These are phyloP conservation scores for Phaonia tiefii DNA, from an alignment of 2,888 invertebrate species.

Conservation along the genomic window DNA sequence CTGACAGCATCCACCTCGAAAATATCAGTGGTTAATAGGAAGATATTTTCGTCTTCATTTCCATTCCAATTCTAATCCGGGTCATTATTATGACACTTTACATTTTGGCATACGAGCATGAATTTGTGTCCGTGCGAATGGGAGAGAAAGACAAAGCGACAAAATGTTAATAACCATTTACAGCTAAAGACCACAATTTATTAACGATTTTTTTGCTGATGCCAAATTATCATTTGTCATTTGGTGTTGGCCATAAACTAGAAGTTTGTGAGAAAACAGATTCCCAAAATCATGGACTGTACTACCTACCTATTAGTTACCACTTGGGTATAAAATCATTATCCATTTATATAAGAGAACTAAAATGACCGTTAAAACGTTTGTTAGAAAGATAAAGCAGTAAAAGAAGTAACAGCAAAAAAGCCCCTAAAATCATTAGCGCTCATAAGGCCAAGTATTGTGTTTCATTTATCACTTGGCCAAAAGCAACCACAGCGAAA, in stretches of 20 bases:
- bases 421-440: conserved; percentile 19
- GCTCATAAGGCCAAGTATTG: conserved; percentile 21
- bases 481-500: conserved; percentile 7
- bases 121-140: neutral
- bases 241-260: neutral
- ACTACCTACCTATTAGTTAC: neutral
- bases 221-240: conserved; percentile 50
- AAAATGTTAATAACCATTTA: conserved; percentile 25
- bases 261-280: no score
- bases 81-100: conserved; percentile 32
- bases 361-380: conserved; percentile 30
- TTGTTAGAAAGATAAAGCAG: conserved; percentile 9
- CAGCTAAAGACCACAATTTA: neutral
- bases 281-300: no score
- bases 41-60: no score
- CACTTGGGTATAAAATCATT: conserved; percentile 34
- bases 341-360: conserved; percentile 32
- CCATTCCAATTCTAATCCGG: neutral
- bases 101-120: neutral
- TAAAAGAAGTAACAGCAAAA: neutral
- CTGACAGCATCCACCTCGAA: no score
- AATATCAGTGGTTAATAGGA: no score
- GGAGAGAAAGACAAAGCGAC: neutral
- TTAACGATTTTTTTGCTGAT: conserved; percentile 22
- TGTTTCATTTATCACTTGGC: conserved; percentile 31